phyloP scores from a whole-genome alignment of 2,888 invertebrate species.

The Tenthredo amoena region DNA sequence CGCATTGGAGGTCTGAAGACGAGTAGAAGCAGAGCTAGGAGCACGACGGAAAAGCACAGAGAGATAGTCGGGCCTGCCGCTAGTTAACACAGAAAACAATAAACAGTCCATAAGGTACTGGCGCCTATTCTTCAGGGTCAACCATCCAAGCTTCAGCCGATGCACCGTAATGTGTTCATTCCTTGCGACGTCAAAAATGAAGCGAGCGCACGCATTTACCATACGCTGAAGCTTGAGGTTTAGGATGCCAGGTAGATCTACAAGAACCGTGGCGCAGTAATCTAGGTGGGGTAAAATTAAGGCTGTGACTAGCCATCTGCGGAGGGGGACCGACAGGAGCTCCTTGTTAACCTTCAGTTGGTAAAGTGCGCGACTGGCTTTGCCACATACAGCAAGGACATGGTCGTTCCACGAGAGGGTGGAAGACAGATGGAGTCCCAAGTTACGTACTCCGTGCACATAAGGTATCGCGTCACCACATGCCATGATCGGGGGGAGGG shows the following conservation, averaged over 20 bases:
- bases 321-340: neutral
- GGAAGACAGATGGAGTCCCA: too few relatives aligned
- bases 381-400: too few relatives aligned
- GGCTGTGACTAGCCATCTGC: neutral
- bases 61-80: too few relatives aligned
- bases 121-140: neutral
- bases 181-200: neutral
- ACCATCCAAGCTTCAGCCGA: neutral
- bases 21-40: too few relatives aligned
- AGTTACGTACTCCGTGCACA: neutral
- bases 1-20: neutral
- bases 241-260: neutral
- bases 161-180: slow-evolving; percentile 24
- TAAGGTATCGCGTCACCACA: neutral
- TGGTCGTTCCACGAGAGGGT: too few relatives aligned
- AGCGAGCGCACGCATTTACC: neutral
- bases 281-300: neutral
- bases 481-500: neutral
- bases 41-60: too few relatives aligned
- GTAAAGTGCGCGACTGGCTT: too few relatives aligned
- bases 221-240: neutral
- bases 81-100: too few relatives aligned
- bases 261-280: neutral
- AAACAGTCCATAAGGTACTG: too few relatives aligned
- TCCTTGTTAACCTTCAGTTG: too few relatives aligned